Conservation (phyloP, 2,797 vertebrate genomes). For the Trematomus bernacchii region DNA sequence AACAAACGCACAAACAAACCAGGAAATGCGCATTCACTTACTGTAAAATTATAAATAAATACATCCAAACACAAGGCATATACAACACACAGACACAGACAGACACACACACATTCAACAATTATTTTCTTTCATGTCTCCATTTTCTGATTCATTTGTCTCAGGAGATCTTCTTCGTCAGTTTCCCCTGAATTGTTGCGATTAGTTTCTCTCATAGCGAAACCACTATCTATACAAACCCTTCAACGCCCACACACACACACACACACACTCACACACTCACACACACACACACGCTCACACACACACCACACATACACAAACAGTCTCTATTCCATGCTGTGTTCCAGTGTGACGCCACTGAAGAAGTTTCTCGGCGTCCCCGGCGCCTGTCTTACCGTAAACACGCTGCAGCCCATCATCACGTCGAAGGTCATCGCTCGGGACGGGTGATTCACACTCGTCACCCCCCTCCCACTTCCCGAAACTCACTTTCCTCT, state of each 20-base stretch:
- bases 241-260: constrained; percentile 36
- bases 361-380: constrained; percentile 47
- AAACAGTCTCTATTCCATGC: constrained; percentile 29
- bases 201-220: constrained; percentile 65
- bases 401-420: constrained; percentile 51
- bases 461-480: background rate
- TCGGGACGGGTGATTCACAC: constrained; percentile 63
- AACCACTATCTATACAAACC: constrained; percentile 54
- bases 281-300: constrained; percentile 9
- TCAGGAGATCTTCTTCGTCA: constrained; percentile 16
- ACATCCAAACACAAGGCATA: background rate
- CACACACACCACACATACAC: constrained; percentile 9
- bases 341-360: constrained; percentile 51
- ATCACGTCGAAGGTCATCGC: constrained; percentile 31
- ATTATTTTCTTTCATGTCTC: constrained; percentile 34
- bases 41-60: constrained; percentile 22
- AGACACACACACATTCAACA: background rate
- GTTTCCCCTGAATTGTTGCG: constrained; percentile 56
- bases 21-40: constrained; percentile 17
- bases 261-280: constrained; percentile 24
- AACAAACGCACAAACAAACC: constrained; percentile 17
- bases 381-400: constrained; percentile 55
- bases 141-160: constrained; percentile 52
- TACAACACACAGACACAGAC: background rate
- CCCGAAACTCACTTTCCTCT: constrained; percentile 46